Conservation (phyloP, 1,140 invertebrate genomes). For the Hydropsyche tenuis region DNA sequence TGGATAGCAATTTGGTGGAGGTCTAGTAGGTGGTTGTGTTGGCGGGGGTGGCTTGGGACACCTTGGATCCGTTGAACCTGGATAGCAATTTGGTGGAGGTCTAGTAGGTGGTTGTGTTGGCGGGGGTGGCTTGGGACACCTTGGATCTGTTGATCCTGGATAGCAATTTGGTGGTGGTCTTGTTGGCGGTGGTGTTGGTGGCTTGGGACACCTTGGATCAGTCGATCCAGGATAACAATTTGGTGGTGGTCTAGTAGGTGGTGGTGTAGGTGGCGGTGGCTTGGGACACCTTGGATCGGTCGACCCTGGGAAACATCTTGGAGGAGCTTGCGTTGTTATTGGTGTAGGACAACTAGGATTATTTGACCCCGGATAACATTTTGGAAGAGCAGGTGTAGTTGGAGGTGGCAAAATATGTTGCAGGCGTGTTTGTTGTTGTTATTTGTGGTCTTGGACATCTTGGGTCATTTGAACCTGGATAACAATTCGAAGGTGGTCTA, state of each 20-base stretch:
- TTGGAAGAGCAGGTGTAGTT: slow-evolving; percentile 49
- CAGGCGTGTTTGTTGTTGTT: slow-evolving; percentile 36
- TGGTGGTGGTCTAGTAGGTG: slow-evolving; percentile 50
- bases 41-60: slow-evolving; percentile 53
- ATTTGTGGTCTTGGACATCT: slow-evolving; percentile 50
- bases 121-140: slow-evolving; percentile 49
- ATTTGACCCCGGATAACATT: slow-evolving; percentile 52
- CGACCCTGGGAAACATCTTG: slow-evolving; percentile 54
- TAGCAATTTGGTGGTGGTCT: slow-evolving; percentile 51
- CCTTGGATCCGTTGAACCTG: slow-evolving; percentile 53
- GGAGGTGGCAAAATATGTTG: slow-evolving; percentile 54
- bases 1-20: slow-evolving; percentile 45
- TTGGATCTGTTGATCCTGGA: slow-evolving; percentile 57
- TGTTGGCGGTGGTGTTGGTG: slow-evolving; percentile 50
- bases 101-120: slow-evolving; percentile 42
- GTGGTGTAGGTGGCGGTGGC: slow-evolving; percentile 50
- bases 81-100: slow-evolving; percentile 51
- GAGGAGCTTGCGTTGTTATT: slow-evolving; percentile 39
- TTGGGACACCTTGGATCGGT: slow-evolving; percentile 57
- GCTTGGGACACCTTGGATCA: slow-evolving; percentile 54
- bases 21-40: slow-evolving; percentile 38
- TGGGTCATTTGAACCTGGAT: slow-evolving; percentile 52
- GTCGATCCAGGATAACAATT: slow-evolving; percentile 52
- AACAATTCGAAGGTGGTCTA: slow-evolving; percentile 52
- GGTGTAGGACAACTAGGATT: slow-evolving; percentile 53